Evolutionary conservation across 2,113 vertebrate genomes (phyloP).

Genomic region (Crotalus helleri): DNA sequence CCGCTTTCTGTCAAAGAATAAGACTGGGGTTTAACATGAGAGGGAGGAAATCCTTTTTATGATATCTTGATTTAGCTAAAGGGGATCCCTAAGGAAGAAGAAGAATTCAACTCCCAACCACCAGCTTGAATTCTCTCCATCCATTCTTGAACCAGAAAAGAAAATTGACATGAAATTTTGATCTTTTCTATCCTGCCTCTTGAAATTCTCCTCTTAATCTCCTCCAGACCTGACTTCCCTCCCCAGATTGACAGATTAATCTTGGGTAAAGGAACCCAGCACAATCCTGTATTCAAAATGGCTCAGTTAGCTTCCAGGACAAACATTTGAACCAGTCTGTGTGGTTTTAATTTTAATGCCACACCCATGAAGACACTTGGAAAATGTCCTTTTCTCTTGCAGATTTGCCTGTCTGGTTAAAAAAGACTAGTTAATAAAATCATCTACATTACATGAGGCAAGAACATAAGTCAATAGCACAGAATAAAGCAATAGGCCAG

Average conservation of each 20-base stretch:
- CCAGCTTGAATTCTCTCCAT: not conserved
- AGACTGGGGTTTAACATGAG: not conserved
- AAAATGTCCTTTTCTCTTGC: not conserved
- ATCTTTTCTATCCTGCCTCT: not conserved
- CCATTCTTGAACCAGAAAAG: not conserved
- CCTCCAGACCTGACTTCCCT: not conserved
- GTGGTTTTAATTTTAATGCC: not conserved
- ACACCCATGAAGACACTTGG: not conserved
- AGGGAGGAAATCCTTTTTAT: not conserved
- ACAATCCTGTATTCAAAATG: not conserved
- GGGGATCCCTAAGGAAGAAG: not conserved
- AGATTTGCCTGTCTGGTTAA: not conserved
- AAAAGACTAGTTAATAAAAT: not conserved
- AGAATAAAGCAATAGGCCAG: not conserved
- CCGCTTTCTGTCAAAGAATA: not conserved
- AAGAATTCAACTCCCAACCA: not conserved
- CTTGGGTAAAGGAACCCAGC: not conserved
- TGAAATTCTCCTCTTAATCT: not conserved
- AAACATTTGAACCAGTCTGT: too few species aligned
- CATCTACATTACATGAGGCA: not conserved
- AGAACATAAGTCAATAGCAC: not conserved
- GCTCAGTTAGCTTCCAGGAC: not conserved
- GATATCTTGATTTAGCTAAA: not conserved
- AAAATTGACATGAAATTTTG: not conserved
- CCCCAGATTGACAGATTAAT: not conserved